Evolutionary conservation across 2,888 invertebrate species (phyloP).

Genomic region (Notodonta dromedarius): DNA sequence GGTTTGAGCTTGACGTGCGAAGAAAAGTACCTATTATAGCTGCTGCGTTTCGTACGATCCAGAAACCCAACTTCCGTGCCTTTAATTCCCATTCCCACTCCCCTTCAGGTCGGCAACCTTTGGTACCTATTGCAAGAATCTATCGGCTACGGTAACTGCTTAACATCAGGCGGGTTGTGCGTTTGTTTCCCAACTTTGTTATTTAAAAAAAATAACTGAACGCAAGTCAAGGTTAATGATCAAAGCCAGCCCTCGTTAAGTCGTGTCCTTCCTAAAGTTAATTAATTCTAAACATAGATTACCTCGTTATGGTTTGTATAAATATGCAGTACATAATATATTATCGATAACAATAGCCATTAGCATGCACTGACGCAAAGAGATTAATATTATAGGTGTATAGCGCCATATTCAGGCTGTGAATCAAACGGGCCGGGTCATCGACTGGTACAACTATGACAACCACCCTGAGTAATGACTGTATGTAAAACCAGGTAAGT

Average conservation of each 20-base stretch:
- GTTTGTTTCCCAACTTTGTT: no score
- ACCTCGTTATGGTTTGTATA: constrained; percentile 28
- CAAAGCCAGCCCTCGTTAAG: neutral
- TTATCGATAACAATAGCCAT: constrained; percentile 29
- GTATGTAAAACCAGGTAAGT: constrained; percentile 5
- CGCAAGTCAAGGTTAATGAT: no score
- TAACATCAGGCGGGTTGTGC: no score
- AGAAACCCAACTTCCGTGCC: no score
- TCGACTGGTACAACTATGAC: constrained; percentile 39
- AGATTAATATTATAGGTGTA: constrained; percentile 33
- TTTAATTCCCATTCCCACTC: no score
- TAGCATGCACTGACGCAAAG: constrained; percentile 32
- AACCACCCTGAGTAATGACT: constrained; percentile 28
- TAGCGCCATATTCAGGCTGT: constrained; percentile 27
- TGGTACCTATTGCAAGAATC: no score
- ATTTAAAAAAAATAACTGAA: no score
- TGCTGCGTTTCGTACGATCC: no score
- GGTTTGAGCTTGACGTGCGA: no score
- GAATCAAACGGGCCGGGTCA: constrained; percentile 45
- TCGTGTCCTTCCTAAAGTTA: constrained; percentile 1
- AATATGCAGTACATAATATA: constrained; percentile 26
- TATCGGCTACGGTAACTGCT: no score
- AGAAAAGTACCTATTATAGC: no score
- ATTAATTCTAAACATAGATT: constrained; percentile 15
- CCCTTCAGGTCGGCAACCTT: no score